Evolutionary conservation across 1,140 invertebrate species (phyloP), one percentile per base, ranked within the genome.

Genomic region (Brachionus calyciflorus): DNA sequence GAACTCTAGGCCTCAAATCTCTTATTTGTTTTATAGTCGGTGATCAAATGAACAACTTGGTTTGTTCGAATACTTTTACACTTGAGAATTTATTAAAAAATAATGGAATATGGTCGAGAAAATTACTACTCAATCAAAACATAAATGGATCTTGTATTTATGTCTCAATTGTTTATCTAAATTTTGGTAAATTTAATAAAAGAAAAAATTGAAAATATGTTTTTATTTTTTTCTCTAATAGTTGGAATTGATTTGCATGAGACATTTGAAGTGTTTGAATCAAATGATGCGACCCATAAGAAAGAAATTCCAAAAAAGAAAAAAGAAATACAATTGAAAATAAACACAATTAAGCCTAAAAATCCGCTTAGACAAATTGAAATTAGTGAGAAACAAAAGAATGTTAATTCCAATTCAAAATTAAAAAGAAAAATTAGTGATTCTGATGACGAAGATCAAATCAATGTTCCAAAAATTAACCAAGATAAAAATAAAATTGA

Each of bases 121-220:
- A 33, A 17, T 33, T 60, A 37, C 19, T 19, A 33, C 37, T 60
- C 6, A 60, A 60, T 60, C 28, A 60, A 60, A 60, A 37, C 10
- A 60, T 37, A 7, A 60, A 60, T 21, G 55, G 55, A 17, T 40
- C 14, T 7, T n/a, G n/a, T n/a, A 3, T 60, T 30, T 37, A 37
- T 60, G 30, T 60, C 17, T 60, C 55, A 6, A 12, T 60, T 1
- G n/a, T 60, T 3, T 37, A 33, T 3, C n/a, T 37, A 37, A 60
- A 60, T 17, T 60, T 60, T 60, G 55, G 55, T 60, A 60, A 19
- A 10, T 19, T 21, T 19, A 49, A 60, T 17, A 37, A n/a, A n/a
- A n/a, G n/a, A n/a, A n/a, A n/a, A n/a, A 3, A 21, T 53, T 26
- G 21, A 5, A 1, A 24, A 53, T 24, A 53, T 1, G 30, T 14